Evolutionary conservation across 2,113 vertebrate genomes (phyloP).

Genomic region (Lates calcarifer): DNA sequence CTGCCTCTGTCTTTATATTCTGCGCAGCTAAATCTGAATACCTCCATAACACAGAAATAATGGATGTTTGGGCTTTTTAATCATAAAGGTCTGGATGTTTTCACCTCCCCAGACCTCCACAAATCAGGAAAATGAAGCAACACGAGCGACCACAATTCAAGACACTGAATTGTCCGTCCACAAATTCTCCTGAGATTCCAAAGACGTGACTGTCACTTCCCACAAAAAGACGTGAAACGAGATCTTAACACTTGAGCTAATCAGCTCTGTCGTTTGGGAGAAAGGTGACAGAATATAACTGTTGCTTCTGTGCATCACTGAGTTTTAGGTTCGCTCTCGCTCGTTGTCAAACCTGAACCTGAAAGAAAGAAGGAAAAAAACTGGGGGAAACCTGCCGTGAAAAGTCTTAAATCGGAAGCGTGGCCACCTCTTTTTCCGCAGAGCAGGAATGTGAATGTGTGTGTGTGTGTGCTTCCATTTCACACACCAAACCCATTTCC

Average conservation of each 20-base stretch:
- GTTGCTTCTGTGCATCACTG: neutral
- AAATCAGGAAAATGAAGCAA: too few relatives aligned
- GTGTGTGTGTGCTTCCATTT: conserved; percentile 35
- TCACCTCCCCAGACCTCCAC: neutral
- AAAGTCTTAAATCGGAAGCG: conserved; percentile 43
- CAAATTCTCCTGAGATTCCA: too few relatives aligned
- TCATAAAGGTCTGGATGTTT: neutral
- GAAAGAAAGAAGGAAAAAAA: neutral
- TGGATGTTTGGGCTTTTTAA: too few relatives aligned
- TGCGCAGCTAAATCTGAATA: too few relatives aligned
- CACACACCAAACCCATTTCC: conserved; percentile 62
- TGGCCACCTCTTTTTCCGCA: conserved; percentile 25
- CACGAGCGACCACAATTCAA: neutral
- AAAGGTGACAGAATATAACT: neutral
- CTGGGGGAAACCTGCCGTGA: conserved; percentile 40
- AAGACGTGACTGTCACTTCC: neutral
- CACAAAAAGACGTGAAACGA: neutral
- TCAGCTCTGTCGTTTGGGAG: neutral
- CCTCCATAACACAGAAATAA: too few relatives aligned
- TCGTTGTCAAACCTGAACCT: conserved; percentile 8
- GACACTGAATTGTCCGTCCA: neutral
- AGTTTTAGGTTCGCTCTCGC: neutral
- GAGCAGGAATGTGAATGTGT: neutral
- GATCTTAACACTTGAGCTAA: neutral
- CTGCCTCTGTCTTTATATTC: too few relatives aligned